Conservation (phyloP, 2,888 invertebrate genomes). For the Ischnura elegans region DNA sequence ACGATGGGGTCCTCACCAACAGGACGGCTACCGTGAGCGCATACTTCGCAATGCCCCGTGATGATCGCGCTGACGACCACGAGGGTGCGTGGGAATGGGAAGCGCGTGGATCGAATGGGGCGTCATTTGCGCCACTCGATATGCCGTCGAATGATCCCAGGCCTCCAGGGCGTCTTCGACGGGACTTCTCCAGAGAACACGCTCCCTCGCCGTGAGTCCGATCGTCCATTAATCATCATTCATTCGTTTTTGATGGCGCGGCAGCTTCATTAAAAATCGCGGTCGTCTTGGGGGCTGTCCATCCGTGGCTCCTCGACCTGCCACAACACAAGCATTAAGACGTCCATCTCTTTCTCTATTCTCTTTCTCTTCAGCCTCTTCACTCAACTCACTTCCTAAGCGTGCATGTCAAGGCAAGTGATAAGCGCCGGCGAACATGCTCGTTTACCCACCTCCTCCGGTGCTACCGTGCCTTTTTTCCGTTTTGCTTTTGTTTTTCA, state of each 20-base stretch:
- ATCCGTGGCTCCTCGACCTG: background rate
- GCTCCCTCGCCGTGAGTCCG: background rate
- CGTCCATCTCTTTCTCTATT: background rate
- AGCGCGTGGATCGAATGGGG: background rate
- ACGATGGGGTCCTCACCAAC: background rate
- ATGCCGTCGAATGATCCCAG: background rate
- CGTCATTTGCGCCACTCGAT: background rate
- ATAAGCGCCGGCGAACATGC: background rate
- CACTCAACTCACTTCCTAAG: too few relatives aligned
- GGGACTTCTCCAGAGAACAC: background rate
- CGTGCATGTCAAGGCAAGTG: background rate
- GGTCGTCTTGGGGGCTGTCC: background rate
- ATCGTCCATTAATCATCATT: slow-evolving; percentile 23
- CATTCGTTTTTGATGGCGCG: background rate
- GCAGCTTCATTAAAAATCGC: slow-evolving; percentile 11
- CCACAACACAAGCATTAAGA: slow-evolving; percentile 1
- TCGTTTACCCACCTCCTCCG: background rate
- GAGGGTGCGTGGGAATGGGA: background rate
- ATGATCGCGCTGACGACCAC: background rate
- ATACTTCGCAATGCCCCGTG: background rate
- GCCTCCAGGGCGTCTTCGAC: background rate
- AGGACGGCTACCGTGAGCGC: background rate
- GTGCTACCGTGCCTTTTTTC: background rate
- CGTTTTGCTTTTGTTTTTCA: background rate
- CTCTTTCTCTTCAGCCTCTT: background rate